Percentiles rank a stretch among this genome's conserved stretches.
Evolutionary conservation across 2,888 invertebrate genomes (phyloP).

Genomic region (Cabera pusaria): DNA sequence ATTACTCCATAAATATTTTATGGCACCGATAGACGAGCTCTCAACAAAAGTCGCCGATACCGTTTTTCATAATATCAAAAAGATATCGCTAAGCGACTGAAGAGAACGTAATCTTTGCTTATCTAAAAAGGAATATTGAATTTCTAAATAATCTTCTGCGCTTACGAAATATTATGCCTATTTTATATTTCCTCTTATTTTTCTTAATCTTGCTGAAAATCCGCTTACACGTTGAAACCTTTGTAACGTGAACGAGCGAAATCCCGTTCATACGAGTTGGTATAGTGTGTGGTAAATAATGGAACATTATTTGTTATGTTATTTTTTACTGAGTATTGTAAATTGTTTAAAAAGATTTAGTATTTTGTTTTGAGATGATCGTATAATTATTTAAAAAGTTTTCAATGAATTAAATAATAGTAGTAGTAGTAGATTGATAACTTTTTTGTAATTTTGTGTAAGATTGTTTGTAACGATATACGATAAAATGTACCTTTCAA

Average conservation of each 20-base stretch:
- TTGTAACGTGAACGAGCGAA: conserved; percentile 54
- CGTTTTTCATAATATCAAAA: conserved; percentile 15
- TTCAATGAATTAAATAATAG: background rate
- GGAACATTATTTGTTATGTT: background rate
- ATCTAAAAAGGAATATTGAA: conserved; percentile 39
- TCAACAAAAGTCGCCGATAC: no score
- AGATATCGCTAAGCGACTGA: conserved; percentile 24
- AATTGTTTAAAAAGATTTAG: no score
- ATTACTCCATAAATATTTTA: conserved; percentile 19
- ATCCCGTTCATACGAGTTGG: conserved; percentile 41
- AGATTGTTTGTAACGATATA: no score
- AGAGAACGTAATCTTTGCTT: conserved; percentile 40
- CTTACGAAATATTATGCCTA: conserved; percentile 41
- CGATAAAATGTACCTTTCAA: no score
- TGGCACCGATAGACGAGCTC: no score
- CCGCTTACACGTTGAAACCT: conserved; percentile 57
- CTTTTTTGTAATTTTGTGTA: no score
- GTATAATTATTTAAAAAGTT: no score
- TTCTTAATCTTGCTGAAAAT: conserved; percentile 57
- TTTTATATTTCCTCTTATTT: conserved; percentile 50
- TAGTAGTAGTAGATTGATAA: background rate
- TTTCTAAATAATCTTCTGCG: conserved; percentile 40
- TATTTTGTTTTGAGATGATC: no score
- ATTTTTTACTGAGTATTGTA: no score
- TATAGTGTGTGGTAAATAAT: conserved; percentile 6